Evolutionary conservation across 1,140 invertebrate genomes (phyloP).

Genomic region (Pemphigus obesinymphae): DNA sequence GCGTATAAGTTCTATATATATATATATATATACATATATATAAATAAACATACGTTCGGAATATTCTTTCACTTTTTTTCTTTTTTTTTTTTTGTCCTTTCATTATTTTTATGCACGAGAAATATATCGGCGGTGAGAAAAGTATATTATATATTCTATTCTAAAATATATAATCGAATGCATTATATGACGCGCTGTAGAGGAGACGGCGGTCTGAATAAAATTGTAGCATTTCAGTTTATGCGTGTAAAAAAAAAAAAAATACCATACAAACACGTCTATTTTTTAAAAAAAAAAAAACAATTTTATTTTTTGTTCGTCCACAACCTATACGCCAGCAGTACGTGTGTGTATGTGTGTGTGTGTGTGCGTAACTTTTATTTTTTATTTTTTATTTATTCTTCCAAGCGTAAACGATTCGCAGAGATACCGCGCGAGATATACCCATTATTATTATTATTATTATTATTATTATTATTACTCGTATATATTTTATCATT

Average conservation of each 20-base stretch:
- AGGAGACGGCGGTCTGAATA: not conserved
- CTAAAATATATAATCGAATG: not conserved
- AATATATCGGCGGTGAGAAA: not conserved
- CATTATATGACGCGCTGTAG: too few species aligned
- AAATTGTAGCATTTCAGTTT: not conserved
- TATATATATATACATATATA: too few species aligned
- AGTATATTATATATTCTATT: not conserved
- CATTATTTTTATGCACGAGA: not conserved
- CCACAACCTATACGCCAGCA: not conserved
- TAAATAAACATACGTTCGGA: too few species aligned
- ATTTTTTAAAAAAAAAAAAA: not conserved
- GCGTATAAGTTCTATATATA: not conserved
- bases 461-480: too few species aligned
- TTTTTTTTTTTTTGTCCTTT: too few species aligned
- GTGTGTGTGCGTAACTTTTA: too few species aligned
- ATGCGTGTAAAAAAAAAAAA: not conserved
- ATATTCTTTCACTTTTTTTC: too few species aligned
- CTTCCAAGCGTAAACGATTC: slow-evolving; percentile 18
- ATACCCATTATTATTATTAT: too few species aligned
- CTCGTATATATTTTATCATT: not conserved
- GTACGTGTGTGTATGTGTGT: not conserved
- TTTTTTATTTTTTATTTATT: not conserved
- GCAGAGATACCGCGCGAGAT: not conserved
- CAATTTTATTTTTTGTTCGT: not conserved
- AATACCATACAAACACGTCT: not conserved